These are phyloP conservation scores for Lepidostoma basale DNA, from an alignment of 1,140 invertebrate species.

Conservation along the genomic window DNA sequence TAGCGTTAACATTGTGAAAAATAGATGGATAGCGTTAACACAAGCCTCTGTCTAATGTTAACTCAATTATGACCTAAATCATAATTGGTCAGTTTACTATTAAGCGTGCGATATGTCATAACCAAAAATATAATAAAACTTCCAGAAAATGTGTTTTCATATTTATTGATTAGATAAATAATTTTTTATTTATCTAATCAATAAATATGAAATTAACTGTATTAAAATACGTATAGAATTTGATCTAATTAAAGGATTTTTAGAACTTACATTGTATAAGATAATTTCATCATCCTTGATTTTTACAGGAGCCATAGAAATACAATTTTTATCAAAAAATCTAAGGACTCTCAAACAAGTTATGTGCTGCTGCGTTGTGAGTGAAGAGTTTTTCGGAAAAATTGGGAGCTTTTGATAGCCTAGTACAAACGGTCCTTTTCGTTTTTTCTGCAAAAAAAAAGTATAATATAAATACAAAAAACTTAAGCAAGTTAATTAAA, in stretches of 20 bases:
- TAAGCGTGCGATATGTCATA: no score
- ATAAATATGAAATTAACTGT: background rate
- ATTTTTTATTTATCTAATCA: no score
- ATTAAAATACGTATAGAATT: background rate
- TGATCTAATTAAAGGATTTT: background rate
- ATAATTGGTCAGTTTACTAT: no score
- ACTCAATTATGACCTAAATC: no score
- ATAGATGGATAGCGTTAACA: no score
- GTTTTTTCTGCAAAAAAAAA: background rate
- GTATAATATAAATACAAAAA: background rate
- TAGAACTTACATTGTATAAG: slow-evolving; percentile 27
- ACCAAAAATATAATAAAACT: no score
- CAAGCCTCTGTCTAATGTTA: no score
- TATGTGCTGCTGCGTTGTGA: slow-evolving; percentile 27
- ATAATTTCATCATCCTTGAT: slow-evolving; percentile 16
- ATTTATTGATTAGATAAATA: no score
- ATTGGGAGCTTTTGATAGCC: slow-evolving; percentile 13
- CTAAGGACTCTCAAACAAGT: slow-evolving; percentile 26
- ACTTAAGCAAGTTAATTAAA: background rate
- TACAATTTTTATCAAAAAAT: slow-evolving; percentile 22
- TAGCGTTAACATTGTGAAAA: no score
- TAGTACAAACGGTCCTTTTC: background rate
- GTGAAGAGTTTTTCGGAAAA: slow-evolving; percentile 24
- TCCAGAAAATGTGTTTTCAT: no score
- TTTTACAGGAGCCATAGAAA: slow-evolving; percentile 19